Percentiles rank a stretch among this genome's conserved stretches.
Conservation (phyloP, 2,113 vertebrate species). For the Chelonoidis abingdonii region DNA sequence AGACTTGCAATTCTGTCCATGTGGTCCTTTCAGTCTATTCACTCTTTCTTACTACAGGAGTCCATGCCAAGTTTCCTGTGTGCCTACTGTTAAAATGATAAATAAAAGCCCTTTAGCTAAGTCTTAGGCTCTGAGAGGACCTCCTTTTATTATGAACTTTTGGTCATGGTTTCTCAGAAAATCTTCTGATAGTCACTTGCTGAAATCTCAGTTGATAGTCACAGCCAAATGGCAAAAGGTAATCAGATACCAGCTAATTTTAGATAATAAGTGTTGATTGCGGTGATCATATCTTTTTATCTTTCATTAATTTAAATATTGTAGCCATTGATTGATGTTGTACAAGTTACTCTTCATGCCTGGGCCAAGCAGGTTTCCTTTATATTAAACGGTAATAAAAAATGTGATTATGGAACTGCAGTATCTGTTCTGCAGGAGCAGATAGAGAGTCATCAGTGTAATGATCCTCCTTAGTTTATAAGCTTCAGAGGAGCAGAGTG, state of each 20-base stretch:
- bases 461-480: neutral
- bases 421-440: neutral
- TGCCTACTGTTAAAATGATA: neutral
- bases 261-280: neutral
- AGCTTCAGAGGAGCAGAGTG: neutral
- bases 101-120: neutral
- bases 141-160: neutral
- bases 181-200: neutral
- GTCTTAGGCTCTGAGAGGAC: neutral
- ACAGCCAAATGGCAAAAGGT: neutral
- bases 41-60: neutral
- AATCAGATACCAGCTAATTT: neutral
- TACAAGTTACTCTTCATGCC: neutral
- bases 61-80: neutral
- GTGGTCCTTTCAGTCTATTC: neutral
- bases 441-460: neutral
- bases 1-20: slow-evolving; percentile 43
- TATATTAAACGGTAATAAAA: neutral
- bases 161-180: neutral
- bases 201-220: neutral
- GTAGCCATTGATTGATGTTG: neutral
- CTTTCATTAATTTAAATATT: neutral
- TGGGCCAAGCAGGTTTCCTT: neutral
- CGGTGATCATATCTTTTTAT: neutral
- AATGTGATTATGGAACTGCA: neutral